Evolutionary conservation across 2,113 vertebrate species (phyloP).

Genomic region (Numida meleagris): DNA sequence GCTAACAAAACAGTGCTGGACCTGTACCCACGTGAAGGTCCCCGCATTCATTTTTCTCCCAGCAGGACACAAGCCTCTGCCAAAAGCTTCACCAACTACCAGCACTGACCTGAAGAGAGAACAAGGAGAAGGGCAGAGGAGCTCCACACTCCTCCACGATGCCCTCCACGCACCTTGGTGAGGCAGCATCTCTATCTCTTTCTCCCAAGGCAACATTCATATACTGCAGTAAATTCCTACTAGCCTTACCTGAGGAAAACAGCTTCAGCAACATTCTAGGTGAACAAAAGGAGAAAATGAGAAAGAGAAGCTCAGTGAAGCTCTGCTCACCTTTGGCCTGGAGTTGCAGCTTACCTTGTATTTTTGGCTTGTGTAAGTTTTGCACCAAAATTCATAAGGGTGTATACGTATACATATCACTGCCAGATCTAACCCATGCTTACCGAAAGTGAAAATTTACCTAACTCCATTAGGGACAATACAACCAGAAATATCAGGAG

Average conservation of each 20-base stretch:
- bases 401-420: neutral
- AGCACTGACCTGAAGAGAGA: fast-evolving
- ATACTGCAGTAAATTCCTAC: neutral
- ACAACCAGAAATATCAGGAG: neutral
- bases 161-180: fast-evolving
- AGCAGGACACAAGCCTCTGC: fast-evolving
- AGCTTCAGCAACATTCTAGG: neutral
- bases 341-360: fast-evolving
- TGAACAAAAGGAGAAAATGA: neutral
- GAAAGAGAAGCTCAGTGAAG: neutral
- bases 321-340: neutral
- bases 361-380: fast-evolving
- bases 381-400: neutral
- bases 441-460: neutral
- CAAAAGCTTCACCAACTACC: neutral
- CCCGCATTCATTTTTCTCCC: neutral
- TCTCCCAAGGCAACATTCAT: fast-evolving
- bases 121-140: neutral
- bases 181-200: neutral
- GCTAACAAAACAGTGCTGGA: neutral
- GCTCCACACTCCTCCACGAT: fast-evolving
- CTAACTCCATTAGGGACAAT: fast-evolving
- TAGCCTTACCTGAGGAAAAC: neutral
- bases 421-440: fast-evolving
- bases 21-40: fast-evolving